phyloP scores from a whole-genome alignment of 2,797 vertebrate genomes.

The Falco concolor region DNA sequence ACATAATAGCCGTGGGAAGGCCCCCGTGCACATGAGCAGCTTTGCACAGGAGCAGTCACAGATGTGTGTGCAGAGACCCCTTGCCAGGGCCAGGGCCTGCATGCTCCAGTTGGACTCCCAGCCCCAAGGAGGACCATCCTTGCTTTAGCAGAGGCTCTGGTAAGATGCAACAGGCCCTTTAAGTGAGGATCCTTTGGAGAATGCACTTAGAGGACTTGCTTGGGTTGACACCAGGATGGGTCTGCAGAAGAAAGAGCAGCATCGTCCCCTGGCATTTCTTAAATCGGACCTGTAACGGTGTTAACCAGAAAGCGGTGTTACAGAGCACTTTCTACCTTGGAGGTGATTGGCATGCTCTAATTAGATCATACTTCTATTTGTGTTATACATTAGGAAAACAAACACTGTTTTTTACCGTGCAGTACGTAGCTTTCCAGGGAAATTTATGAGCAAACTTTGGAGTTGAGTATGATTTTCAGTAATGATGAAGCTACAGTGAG shows the following conservation, averaged over 20 bases:
- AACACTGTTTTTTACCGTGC: not conserved
- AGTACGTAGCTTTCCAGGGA: not conserved
- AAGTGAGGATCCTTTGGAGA: not conserved
- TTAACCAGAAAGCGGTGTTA: not conserved
- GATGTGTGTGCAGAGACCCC: not conserved
- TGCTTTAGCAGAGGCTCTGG: not conserved
- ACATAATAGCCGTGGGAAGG: not conserved
- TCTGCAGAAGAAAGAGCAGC: not conserved
- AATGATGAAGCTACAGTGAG: not conserved
- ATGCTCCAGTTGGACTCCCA: not conserved
- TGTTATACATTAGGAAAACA: not conserved
- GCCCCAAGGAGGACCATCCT: not conserved
- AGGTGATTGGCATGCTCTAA: not conserved
- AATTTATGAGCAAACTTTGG: not conserved
- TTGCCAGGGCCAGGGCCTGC: not conserved
- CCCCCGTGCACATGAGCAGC: not conserved
- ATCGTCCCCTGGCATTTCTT: not conserved
- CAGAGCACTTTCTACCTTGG: not conserved
- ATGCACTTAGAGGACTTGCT: not conserved
- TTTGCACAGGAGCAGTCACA: not conserved
- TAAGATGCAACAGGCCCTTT: not conserved
- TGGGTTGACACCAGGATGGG: accelerated
- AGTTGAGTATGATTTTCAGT: not conserved
- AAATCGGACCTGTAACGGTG: not conserved
- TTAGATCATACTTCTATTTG: not conserved